Evolutionary conservation across 1,140 invertebrate species (phyloP).

Genomic region (Diabrotica virgifera): DNA sequence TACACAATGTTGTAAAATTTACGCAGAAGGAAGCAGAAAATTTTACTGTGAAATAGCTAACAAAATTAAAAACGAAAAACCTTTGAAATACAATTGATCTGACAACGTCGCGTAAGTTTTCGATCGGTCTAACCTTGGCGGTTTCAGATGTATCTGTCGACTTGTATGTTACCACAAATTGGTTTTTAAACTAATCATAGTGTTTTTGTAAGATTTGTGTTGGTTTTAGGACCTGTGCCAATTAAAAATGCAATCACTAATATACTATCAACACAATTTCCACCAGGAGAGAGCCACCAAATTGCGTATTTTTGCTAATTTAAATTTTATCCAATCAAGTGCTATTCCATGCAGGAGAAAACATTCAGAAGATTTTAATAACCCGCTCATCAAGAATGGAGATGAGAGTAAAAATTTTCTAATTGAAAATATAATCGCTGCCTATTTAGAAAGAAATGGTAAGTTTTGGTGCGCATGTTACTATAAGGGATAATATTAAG

Average conservation of each 20-base stretch:
- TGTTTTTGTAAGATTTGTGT: too few species aligned
- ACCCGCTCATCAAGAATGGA: constrained; percentile 49
- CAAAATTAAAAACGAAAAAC: too few species aligned
- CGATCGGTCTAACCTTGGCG: too few species aligned
- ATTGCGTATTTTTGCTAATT: constrained; percentile 56
- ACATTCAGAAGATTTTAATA: constrained; percentile 50
- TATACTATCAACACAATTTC: constrained; percentile 53
- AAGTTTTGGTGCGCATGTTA: constrained; percentile 27
- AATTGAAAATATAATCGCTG: constrained; percentile 52
- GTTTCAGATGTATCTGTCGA: too few species aligned
- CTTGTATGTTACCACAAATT: too few species aligned
- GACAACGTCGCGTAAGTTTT: too few species aligned
- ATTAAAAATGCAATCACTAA: constrained; percentile 59
- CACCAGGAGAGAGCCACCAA: constrained; percentile 49
- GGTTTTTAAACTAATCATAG: too few species aligned
- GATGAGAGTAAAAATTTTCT: constrained; percentile 45
- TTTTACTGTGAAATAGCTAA: too few species aligned
- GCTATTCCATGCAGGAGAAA: constrained; percentile 40
- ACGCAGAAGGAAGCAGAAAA: too few species aligned
- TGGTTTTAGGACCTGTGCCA: constrained; percentile 53
- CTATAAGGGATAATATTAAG: too few species aligned
- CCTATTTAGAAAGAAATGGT: constrained; percentile 59
- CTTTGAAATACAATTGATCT: too few species aligned
- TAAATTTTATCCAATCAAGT: constrained; percentile 56
- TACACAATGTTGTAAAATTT: too few species aligned